Conservation (phyloP, 1,140 invertebrate species). For the Drosophila obscura region DNA sequence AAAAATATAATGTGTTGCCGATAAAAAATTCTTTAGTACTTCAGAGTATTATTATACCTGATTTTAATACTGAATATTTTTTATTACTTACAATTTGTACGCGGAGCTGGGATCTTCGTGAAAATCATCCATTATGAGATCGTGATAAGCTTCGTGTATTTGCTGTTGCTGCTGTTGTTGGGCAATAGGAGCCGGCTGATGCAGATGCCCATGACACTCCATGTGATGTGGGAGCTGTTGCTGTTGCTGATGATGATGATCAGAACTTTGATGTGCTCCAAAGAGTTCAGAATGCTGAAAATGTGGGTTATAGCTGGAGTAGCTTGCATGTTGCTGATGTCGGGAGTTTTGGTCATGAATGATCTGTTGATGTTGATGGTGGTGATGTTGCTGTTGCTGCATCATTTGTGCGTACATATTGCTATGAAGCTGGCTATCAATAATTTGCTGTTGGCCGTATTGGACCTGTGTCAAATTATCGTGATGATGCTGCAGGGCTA, state of each 20-base stretch:
- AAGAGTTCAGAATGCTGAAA: slow-evolving; percentile 62
- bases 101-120: slow-evolving; percentile 63
- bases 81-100: slow-evolving; percentile 72
- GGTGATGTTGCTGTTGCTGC: slow-evolving; percentile 73
- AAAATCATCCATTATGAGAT: slow-evolving; percentile 75
- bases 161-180: slow-evolving; percentile 34
- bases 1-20: too few relatives aligned
- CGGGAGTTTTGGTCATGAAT: slow-evolving; percentile 43
- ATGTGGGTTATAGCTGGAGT: slow-evolving; percentile 55
- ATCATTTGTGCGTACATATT: slow-evolving; percentile 57
- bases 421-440: slow-evolving; percentile 24
- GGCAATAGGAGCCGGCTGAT: slow-evolving; percentile 23
- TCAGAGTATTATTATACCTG: not conserved
- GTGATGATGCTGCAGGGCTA: slow-evolving; percentile 47
- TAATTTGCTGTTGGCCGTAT: slow-evolving; percentile 39
- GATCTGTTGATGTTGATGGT: slow-evolving; percentile 45
- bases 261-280: slow-evolving; percentile 40
- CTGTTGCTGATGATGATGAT: slow-evolving; percentile 36
- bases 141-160: slow-evolving; percentile 61
- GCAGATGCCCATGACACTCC: slow-evolving; percentile 40
- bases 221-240: slow-evolving; percentile 37
- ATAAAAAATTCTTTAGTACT: too few relatives aligned
- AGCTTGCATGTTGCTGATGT: slow-evolving; percentile 50
- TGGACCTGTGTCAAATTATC: slow-evolving; percentile 35
- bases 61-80: not conserved